Percentiles rank a stretch among this genome's conserved stretches.
Conservation (phyloP, 2,113 vertebrate genomes). For the Charina bottae region DNA sequence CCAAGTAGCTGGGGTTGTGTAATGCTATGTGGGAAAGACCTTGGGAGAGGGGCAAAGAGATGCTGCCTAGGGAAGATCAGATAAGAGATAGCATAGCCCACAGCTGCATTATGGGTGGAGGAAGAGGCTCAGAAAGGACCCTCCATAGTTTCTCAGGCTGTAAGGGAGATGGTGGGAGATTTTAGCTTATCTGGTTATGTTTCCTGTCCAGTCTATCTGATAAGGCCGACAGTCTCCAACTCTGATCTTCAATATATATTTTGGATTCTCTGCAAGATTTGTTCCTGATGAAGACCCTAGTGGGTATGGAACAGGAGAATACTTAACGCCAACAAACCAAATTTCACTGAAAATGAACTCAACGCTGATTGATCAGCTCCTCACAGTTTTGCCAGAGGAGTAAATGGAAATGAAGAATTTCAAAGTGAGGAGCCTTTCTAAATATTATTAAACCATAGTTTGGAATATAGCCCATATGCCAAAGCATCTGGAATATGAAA, state of each 20-base stretch:
- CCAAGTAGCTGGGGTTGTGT: no score
- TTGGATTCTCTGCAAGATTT: not conserved
- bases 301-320: not conserved
- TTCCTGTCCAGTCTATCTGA: no score
- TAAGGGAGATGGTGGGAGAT: no score
- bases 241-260: not conserved
- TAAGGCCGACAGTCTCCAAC: not conserved
- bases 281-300: not conserved
- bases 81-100: no score
- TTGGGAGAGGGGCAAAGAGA: no score
- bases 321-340: not conserved
- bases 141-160: no score
- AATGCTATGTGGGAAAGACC: no score
- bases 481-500: not conserved
- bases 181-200: no score
- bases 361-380: not conserved
- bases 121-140: no score
- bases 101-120: no score
- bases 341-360: not conserved
- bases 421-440: not conserved
- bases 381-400: not conserved
- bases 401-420: not conserved
- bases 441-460: not conserved
- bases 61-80: no score
- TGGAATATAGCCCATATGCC: not conserved